Evolutionary conservation across 2,113 vertebrate species (phyloP), one percentile per base, ranked within the genome.

Genomic region (Dasyprocta punctata): DNA sequence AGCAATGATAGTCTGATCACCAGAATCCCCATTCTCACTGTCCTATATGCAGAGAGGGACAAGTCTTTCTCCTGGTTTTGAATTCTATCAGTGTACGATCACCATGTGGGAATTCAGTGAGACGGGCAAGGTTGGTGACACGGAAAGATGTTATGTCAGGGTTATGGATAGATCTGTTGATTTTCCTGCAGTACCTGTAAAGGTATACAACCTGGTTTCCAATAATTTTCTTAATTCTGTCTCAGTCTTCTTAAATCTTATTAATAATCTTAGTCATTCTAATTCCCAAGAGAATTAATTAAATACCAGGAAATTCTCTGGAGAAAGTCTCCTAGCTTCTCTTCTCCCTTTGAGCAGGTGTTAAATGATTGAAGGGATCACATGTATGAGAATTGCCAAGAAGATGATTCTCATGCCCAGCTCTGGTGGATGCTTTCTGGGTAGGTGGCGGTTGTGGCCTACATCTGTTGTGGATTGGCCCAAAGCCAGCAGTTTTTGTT

Each of bases 401-500:
- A 96, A 73, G 54, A 49, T 11, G 69, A 52, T 97, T 98, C 97
- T 98, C 97, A 97, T 63, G 82, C 77, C 44, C 49, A 65, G 77
- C 69, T 92, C 44, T 82, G 63, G 56, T 52, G 41, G 78, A 89
- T 63, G 69, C 69, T 95, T 97, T 90, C 88, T 92, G 92, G 22
- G 89, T 88, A 90, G 94, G 88, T 97, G 95, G 95, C 10, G 13
- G 92, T 95, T 97, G 82, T 87, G 58, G 85, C 77, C 17, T n/a
- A 88, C 96, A 97, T 93, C 95, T 95, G 97, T 52, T 96, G 77
- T 86, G 58, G 96, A 60, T 69, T 98, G 96, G 93, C 82, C 75
- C 11, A 28, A 86, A 92, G 95, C 95, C 96, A 97, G 36, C 28
- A 86, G 47, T 81, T 88, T 92, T 96, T 93, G 41, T 97, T 98